These are phyloP conservation scores for Lycodopsis pacificus DNA, from an alignment of 2,797 vertebrate genomes.

Conservation along the genomic window DNA sequence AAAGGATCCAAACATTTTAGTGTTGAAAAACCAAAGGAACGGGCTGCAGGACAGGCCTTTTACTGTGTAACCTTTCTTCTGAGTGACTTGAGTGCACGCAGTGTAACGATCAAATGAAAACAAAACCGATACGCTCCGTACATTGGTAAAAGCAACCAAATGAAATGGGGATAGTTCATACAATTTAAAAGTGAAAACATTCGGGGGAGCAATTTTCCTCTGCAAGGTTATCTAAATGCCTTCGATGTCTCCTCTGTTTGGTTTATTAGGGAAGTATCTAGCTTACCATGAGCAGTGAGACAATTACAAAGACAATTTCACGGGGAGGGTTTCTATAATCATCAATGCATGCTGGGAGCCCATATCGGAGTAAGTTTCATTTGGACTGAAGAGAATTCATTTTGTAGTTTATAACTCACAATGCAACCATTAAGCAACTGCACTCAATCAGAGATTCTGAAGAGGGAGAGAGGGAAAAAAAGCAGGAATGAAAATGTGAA, in stretches of 20 bases:
- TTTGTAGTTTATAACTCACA: slow-evolving; percentile 81
- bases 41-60: slow-evolving; percentile 6
- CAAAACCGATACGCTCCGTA: slow-evolving; percentile 24
- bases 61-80: neutral
- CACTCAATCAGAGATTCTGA: slow-evolving; percentile 74
- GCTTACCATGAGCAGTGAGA: slow-evolving; percentile 75
- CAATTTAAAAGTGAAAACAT: slow-evolving; percentile 57
- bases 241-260: slow-evolving; percentile 66
- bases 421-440: slow-evolving; percentile 73
- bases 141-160: slow-evolving; percentile 39
- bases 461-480: slow-evolving; percentile 19
- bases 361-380: slow-evolving; percentile 79
- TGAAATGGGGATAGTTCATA: slow-evolving; percentile 49
- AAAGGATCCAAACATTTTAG: slow-evolving; percentile 9
- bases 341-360: slow-evolving; percentile 81
- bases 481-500: slow-evolving; percentile 65
- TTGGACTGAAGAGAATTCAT: slow-evolving; percentile 79
- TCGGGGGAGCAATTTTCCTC: slow-evolving; percentile 59
- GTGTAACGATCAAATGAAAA: slow-evolving; percentile 33
- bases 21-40: slow-evolving; percentile 1
- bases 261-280: slow-evolving; percentile 76
- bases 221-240: slow-evolving; percentile 69
- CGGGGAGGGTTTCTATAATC: slow-evolving; percentile 80
- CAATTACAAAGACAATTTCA: slow-evolving; percentile 84
- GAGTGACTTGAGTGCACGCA: slow-evolving; percentile 7